Percentiles rank a stretch among this genome's conserved stretches.
phyloP scores from a whole-genome alignment of 2,888 invertebrate species.

The Pristionchus arcanus region DNA sequence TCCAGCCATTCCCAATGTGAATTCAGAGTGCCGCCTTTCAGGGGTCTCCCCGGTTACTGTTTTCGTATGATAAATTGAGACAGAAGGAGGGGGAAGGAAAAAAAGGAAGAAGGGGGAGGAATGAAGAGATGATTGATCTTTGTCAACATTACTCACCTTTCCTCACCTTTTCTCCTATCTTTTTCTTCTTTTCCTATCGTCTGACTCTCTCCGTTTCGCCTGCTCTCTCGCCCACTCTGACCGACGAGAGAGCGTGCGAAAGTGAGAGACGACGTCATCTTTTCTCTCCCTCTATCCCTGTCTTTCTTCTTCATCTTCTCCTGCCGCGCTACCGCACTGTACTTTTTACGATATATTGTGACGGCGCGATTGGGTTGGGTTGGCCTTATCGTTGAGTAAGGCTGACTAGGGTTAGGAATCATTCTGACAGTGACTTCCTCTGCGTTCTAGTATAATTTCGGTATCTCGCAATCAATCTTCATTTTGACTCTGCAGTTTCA shows the following conservation, averaged over 20 bases:
- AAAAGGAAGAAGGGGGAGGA: background rate
- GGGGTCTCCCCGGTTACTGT: background rate
- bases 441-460: background rate
- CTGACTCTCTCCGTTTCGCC: background rate
- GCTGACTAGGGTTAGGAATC: too few relatives aligned
- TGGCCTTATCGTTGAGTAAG: too few relatives aligned
- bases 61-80: conserved; percentile 37
- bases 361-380: background rate
- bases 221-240: background rate
- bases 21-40: background rate
- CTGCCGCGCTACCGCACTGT: background rate
- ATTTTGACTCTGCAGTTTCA: too few relatives aligned
- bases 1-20: background rate
- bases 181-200: background rate
- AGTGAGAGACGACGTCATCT: background rate
- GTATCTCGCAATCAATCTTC: too few relatives aligned
- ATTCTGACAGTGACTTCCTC: background rate
- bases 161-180: conserved; percentile 20
- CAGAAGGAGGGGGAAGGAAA: background rate
- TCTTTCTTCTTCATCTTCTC: background rate
- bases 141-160: conserved; percentile 39
- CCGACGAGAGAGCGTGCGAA: background rate
- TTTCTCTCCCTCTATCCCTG: background rate
- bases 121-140: conserved; percentile 39
- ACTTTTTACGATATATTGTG: conserved; percentile 25